Conservation (phyloP, 2,888 invertebrate species). For the Cephus sareptanus region DNA sequence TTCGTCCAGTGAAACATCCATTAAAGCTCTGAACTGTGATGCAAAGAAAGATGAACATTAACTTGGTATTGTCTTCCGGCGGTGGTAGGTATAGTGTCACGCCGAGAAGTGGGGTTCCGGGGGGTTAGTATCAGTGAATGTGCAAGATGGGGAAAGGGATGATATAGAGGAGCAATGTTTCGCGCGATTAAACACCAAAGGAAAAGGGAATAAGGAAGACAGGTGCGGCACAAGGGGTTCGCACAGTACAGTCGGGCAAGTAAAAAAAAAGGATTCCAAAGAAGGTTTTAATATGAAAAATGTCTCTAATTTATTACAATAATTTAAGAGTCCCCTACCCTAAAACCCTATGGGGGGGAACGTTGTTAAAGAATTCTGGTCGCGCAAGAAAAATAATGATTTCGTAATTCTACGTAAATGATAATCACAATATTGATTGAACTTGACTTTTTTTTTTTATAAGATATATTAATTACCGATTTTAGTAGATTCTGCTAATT, state of each 20-base stretch:
- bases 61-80: constrained; percentile 22
- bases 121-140: neutral
- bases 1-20: constrained; percentile 18
- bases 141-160: constrained; percentile 16
- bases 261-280: neutral
- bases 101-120: neutral
- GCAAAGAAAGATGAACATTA: constrained; percentile 13
- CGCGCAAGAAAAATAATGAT: neutral
- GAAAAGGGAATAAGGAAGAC: constrained; percentile 12
- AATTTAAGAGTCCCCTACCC: constrained; percentile 30
- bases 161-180: constrained; percentile 34
- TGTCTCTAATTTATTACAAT: constrained; percentile 31
- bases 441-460: neutral
- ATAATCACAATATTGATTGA: neutral
- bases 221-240: neutral
- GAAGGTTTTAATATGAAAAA: constrained; percentile 26
- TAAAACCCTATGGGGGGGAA: neutral
- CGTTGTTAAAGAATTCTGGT: neutral
- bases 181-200: constrained; percentile 37
- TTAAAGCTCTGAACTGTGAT: neutral
- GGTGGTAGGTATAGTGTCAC: constrained; percentile 13
- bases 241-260: neutral
- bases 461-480: neutral
- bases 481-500: neutral
- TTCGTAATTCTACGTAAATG: neutral